Base-by-base conservation (phyloP, 1,140 invertebrate species). In the Diachasma alloeum region DNA sequence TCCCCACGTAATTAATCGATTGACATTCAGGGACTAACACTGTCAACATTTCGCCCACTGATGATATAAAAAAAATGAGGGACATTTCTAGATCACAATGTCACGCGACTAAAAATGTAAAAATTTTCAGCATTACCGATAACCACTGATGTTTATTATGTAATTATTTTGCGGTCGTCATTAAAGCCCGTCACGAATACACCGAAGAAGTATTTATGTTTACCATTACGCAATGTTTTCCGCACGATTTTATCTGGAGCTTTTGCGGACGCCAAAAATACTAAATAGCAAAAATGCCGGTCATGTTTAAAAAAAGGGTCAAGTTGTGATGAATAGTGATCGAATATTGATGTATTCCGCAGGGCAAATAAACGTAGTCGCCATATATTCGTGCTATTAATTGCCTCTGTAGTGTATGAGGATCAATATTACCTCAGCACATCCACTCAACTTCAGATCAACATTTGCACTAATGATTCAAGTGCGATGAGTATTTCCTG, bases 21-120 rank as follows among this genome's bases (percentile, higher is more conserved):
- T 63, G 59, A 63, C 59, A 63, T 63, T 63, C 59, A 63, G 59
- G 19, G 59, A 24, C 19, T 63, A 10, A 15, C 24, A 63, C 9
- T 10, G 59, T 63, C 59, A 63, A 63, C 59, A 63, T 63, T 63
- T 63, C 24, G 19, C 24, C 59, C 19, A 63, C 24, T 24, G 59
- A 24, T 63, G 59, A 26, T 26, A 63, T 53, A 26, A 63, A 63
- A 63, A 63, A 59, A 59, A 59, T 59, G 53, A 59, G 59, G 24
- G 59, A 63, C 59, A 26, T 63, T 24, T 63, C 59, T 63, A 63
- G 59, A 63, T 63, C 59, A 63, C 24, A 31, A 63, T 63, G 59
- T 63, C 59, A 63, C 59, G 59, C 59, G 24, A 63, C 59, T 63
- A 31, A 63, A 63, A 15, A 26, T 26, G 59, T 63, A 63, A 26